phyloP scores from a whole-genome alignment of 1,140 invertebrate species.

The Rhopalosiphum padi region DNA sequence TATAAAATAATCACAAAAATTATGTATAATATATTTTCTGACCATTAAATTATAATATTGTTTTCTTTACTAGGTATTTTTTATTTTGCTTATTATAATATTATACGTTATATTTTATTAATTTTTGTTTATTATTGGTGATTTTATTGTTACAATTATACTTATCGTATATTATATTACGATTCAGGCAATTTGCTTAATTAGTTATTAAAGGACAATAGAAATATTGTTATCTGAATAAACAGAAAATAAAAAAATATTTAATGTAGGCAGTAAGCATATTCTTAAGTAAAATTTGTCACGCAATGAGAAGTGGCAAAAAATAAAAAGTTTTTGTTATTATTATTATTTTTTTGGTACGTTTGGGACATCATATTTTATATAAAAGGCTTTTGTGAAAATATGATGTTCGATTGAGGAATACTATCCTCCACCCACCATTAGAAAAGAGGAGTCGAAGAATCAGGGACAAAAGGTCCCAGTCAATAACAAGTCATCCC shows the following conservation, averaged over 20 bases:
- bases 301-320: not conserved
- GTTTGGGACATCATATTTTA: not conserved
- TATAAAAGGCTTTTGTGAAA: slow-evolving; percentile 25
- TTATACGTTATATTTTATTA: no score
- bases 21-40: no score
- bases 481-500: slow-evolving; percentile 46
- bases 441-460: no score
- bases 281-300: not conserved
- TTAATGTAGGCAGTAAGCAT: not conserved
- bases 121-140: not conserved
- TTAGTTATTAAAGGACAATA: not conserved
- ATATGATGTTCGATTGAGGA: slow-evolving; percentile 29
- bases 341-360: not conserved
- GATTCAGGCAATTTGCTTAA: not conserved
- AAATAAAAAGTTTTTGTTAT: not conserved
- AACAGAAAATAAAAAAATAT: not conserved
- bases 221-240: not conserved
- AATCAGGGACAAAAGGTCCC: slow-evolving; percentile 8
- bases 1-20: no score
- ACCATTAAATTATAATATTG: no score
- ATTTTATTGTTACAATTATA: not conserved
- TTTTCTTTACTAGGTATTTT: no score
- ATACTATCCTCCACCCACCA: not conserved
- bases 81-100: no score
- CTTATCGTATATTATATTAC: not conserved